phyloP scores from a whole-genome alignment of 2,888 invertebrate genomes.

The Dryobota labecula region DNA sequence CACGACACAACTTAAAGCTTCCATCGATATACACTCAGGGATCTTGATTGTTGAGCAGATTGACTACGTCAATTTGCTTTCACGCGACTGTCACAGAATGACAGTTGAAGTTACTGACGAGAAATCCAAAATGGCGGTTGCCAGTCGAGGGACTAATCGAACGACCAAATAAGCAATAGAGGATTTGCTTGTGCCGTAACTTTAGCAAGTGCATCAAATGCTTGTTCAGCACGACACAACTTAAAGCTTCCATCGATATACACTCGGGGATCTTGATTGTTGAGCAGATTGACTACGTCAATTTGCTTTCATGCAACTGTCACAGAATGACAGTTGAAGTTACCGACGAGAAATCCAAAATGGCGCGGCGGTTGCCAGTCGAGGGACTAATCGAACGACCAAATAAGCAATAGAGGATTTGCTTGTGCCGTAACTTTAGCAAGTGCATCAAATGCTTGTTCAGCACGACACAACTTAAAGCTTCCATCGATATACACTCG shows the following conservation, averaged over 20 bases:
- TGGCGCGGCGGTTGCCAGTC: neutral
- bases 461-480: no score
- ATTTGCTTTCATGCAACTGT: neutral
- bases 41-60: no score
- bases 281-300: neutral
- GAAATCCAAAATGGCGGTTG: slow-evolving; percentile 1
- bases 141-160: neutral
- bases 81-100: neutral
- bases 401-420: neutral
- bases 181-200: neutral
- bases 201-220: no score
- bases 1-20: no score
- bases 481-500: no score
- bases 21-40: no score
- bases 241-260: no score
- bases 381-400: neutral
- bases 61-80: neutral
- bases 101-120: neutral
- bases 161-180: neutral
- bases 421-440: no score
- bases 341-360: neutral
- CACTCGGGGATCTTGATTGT: no score
- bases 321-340: neutral
- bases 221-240: no score
- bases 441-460: no score